A percentile compares a stretch with the other conserved stretches of the same genome.
These are phyloP conservation scores for Sebastes fasciatus DNA, from an alignment of 2,113 vertebrate species.

Conservation along the genomic window DNA sequence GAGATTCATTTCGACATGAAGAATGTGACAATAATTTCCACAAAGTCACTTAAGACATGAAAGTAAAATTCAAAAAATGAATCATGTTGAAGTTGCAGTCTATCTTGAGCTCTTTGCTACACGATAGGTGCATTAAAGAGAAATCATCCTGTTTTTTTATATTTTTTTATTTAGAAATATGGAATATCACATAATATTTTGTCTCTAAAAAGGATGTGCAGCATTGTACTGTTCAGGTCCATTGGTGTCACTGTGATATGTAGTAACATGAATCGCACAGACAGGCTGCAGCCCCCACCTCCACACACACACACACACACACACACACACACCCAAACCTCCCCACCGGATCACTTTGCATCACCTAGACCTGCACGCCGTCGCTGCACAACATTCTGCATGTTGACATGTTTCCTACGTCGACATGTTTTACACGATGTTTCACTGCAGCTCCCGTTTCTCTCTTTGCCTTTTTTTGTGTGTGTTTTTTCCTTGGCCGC, in stretches of 20 bases:
- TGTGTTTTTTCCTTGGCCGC: constrained; percentile 36
- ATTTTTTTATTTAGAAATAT: background rate
- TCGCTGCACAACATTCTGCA: constrained; percentile 35
- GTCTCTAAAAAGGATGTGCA: background rate
- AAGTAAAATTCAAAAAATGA: constrained; percentile 15
- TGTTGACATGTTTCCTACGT: constrained; percentile 56
- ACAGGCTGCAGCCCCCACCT: constrained; percentile 4
- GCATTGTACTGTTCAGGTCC: constrained; percentile 4
- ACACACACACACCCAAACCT: constrained; percentile 14
- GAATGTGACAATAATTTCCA: constrained; percentile 13
- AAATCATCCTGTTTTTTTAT: background rate
- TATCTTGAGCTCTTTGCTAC: constrained; percentile 1
- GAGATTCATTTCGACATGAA: constrained; percentile 18
- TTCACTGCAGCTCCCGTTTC: constrained; percentile 27
- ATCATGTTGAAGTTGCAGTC: background rate
- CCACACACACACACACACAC: background rate
- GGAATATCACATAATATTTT: background rate
- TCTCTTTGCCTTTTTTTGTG: background rate
- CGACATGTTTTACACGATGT: constrained; percentile 61
- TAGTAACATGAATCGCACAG: constrained; percentile 6
- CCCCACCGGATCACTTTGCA: constrained; percentile 41
- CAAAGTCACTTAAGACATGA: background rate
- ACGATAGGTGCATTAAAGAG: background rate
- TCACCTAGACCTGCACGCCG: constrained; percentile 34
- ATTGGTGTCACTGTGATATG: constrained; percentile 16